Evolutionary conservation across 2,888 invertebrate genomes (phyloP), one percentile per base, ranked within the genome.

Genomic region (Torymus texanus): DNA sequence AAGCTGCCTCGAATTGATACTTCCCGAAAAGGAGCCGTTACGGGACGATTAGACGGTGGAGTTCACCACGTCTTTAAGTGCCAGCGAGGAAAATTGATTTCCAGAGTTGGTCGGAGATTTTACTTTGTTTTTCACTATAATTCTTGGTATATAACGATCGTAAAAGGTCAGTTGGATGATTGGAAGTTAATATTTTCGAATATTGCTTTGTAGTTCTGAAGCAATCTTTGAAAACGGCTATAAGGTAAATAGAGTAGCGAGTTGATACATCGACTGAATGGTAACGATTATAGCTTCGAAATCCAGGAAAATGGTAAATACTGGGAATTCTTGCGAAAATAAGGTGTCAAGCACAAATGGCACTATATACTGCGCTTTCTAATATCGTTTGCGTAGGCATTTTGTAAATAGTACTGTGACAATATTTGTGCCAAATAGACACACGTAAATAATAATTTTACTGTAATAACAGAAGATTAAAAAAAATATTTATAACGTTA

Each of bases 1-100:
- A 75, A 84, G 84, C 85, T 86, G 86, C 86, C 87, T 85, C 87
- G 87, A 89, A 88, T 88, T 88, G 88, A 88, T 88, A 88, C 88
- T 88, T 88, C 87, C 76, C 75, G 59, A 66, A 79, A 70, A 71
- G 51, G 72, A 63, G 41, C 63, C 41, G 41, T 41, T 41, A 8
- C 41, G 41, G 41, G 41, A 8, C 41, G 41, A 41, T 41, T 41
- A 41, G 41, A 8, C 41, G 41, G 8, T 8, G 41, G 41, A 51
- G 21, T 65, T 51, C 55, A 16, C 62, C 18, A n/a, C 12, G 3
- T 51, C 3, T 53, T n/a, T 29, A 55, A 58, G 62, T 63, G 51
- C 66, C 70, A 75, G 29, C 18, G 72, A 50, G 59, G 72, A 84
- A 75, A 83, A 85, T 85, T 83, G 85, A 86, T 84, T 87, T 86